Evolutionary conservation across 2,797 vertebrate species (phyloP), one percentile per base, ranked within the genome.

Genomic region (Lepus oiostolus): DNA sequence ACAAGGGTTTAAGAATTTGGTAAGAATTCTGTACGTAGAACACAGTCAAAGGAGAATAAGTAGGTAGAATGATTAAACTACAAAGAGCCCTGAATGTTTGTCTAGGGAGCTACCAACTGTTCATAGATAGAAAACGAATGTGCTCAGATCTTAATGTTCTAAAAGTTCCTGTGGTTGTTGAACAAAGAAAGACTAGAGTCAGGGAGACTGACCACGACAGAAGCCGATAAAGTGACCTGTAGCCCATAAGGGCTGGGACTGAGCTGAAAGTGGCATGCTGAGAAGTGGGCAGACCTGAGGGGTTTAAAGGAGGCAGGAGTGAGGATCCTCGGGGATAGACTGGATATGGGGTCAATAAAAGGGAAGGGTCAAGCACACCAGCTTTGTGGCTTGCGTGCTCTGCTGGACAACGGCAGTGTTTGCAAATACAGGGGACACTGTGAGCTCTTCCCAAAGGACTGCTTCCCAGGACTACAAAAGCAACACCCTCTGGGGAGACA

Each of bases 11-110:
- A 35, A 68, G n/a, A 81, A 68, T 92, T 5, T 35, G 65, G 17
- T 7, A 79, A 30, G 75, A 50, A 88, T 26, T 21, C 50, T 42
- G 0, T 22, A 82, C n/a, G 17, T 0, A 77, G 72, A 79, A 68
- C 2, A 77, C 0, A 54, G 30, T 26, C 32, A 3, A 85, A 22
- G 10, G 2, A 14, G 35, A 71, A 35, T 50, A 83, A 88, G 7
- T 19, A 74, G 85, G 77, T 22, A 86, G 54, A 75, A 92, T 85
- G 28, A 60, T 85, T 79, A 76, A 76, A 79, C n/a, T 38, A 47
- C 16, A 79, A 88, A 68, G 38, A 4, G 7, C 21, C 22, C 80
- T 6, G 16, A 70, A 71, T 19, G 4, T 32, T n/a, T 68, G 62
- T 75, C 83, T 68, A 42, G 58, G n/a, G 72, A 63, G 63, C 32